These are phyloP conservation scores for Cynopterus brachyotis DNA, from an alignment of 2,113 vertebrate species.

Conservation along the genomic window DNA sequence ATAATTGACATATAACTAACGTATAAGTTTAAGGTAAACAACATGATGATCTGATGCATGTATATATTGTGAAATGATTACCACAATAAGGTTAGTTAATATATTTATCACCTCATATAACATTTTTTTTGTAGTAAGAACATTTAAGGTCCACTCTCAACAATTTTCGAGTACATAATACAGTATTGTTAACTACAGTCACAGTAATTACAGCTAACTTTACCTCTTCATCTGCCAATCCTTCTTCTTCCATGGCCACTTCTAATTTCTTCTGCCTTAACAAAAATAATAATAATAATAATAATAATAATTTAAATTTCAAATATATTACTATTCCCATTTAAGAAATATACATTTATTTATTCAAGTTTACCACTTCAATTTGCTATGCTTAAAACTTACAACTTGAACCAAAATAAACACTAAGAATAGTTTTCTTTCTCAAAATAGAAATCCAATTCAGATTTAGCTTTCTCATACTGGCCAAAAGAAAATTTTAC, in stretches of 20 bases:
- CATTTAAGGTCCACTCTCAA: neutral
- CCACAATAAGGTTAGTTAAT: neutral
- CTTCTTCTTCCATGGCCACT: slow-evolving; percentile 98
- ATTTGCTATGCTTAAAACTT: slow-evolving; percentile 4
- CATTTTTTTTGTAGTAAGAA: neutral
- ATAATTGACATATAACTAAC: neutral
- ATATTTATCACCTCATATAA: neutral
- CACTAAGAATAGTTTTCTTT: neutral
- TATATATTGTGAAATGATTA: neutral
- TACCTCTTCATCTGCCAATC: slow-evolving; percentile 96
- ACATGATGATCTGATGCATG: neutral
- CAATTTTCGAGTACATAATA: neutral
- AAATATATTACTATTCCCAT: neutral
- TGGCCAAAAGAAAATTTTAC: neutral
- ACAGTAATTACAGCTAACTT: neutral
- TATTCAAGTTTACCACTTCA: slow-evolving; percentile 18
- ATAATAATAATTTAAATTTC: slow-evolving; percentile 18
- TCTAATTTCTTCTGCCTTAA: slow-evolving; percentile 98
- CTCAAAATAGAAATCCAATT: neutral
- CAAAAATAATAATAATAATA: too few species aligned
- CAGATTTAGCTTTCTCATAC: neutral
- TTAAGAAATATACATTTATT: slow-evolving; percentile 36
- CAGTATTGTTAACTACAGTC: neutral
- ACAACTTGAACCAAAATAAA: slow-evolving; percentile 2
- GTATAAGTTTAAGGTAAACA: neutral